These are phyloP conservation scores for Zalophus californianus DNA, from an alignment of 2,797 vertebrate species.

Conservation along the genomic window DNA sequence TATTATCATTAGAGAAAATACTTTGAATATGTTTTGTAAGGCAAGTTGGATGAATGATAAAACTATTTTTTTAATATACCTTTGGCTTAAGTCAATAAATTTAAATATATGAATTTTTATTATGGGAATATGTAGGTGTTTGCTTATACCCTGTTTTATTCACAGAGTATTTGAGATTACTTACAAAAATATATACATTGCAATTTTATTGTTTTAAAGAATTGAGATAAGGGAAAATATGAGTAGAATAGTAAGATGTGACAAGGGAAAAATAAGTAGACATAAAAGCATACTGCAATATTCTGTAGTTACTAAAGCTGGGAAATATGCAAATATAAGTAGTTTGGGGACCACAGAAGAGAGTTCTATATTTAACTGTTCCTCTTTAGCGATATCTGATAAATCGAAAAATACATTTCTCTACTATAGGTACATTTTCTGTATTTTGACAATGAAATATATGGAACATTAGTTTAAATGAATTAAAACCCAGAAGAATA, in stretches of 20 bases:
- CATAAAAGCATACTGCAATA: background rate
- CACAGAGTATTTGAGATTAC: background rate
- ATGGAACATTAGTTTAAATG: slow-evolving; percentile 5
- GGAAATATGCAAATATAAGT: slow-evolving; percentile 5
- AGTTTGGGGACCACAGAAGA: background rate
- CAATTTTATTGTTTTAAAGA: slow-evolving; percentile 3
- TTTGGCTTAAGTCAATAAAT: slow-evolving; percentile 28
- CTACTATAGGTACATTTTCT: background rate
- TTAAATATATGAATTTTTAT: slow-evolving; percentile 57
- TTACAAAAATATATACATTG: background rate
- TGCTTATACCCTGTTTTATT: background rate
- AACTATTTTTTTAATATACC: background rate
- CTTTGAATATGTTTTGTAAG: slow-evolving; percentile 22
- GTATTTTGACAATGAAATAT: background rate
- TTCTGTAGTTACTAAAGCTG: background rate
- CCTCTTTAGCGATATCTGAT: background rate
- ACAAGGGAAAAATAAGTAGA: background rate
- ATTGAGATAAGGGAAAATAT: slow-evolving; percentile 13
- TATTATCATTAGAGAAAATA: slow-evolving; percentile 15
- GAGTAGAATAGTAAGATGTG: background rate
- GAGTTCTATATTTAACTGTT: background rate
- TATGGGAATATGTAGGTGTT: background rate
- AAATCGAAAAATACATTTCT: background rate
- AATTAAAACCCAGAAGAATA: slow-evolving; percentile 24
- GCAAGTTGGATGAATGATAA: slow-evolving; percentile 15